A percentile compares a stretch with the other conserved stretches of the same genome.
Conservation (phyloP, 2,888 invertebrate genomes). For the Altica lythri region DNA sequence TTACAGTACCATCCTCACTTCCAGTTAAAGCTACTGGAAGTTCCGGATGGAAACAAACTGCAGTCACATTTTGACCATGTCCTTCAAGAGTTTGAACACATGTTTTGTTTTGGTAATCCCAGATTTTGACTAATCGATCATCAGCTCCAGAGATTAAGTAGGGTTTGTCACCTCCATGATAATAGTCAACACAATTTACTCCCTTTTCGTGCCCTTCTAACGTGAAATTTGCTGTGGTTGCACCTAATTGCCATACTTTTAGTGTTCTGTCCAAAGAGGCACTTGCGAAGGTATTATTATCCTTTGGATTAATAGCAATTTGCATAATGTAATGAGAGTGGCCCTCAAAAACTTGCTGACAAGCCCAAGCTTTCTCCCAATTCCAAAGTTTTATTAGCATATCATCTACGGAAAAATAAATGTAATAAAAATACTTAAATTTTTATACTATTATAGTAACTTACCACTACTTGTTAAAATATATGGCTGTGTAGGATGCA, state of each 20-base stretch:
- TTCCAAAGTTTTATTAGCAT: constrained; percentile 99
- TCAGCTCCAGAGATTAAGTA: constrained; percentile 99
- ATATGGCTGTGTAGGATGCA: constrained; percentile 97
- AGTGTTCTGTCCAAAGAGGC: constrained; percentile 98
- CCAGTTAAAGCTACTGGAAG: constrained; percentile 92
- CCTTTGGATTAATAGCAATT: constrained; percentile 98
- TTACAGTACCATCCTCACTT: constrained; percentile 96
- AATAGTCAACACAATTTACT: constrained; percentile 99
- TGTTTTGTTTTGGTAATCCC: constrained; percentile 99
- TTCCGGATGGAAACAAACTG: constrained; percentile 97
- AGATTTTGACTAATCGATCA: constrained; percentile 96
- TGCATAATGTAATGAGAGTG: constrained; percentile 99
- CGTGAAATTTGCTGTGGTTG: constrained; percentile 96
- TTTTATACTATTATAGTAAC: constrained; percentile 47
- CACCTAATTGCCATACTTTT: constrained; percentile 98
- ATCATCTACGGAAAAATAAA: constrained; percentile 73
- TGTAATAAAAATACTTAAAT: background rate
- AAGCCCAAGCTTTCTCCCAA: constrained; percentile 98
- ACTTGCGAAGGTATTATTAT: constrained; percentile 99
- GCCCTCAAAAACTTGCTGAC: constrained; percentile 98
- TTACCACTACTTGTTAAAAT: constrained; percentile 94
- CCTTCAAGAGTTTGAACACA: constrained; percentile 98
- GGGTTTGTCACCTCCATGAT: constrained; percentile 97
- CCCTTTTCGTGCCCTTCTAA: constrained; percentile 98
- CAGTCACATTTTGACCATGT: constrained; percentile 94